Conservation (phyloP, 2,888 invertebrate species). For the Noctua pronuba region DNA sequence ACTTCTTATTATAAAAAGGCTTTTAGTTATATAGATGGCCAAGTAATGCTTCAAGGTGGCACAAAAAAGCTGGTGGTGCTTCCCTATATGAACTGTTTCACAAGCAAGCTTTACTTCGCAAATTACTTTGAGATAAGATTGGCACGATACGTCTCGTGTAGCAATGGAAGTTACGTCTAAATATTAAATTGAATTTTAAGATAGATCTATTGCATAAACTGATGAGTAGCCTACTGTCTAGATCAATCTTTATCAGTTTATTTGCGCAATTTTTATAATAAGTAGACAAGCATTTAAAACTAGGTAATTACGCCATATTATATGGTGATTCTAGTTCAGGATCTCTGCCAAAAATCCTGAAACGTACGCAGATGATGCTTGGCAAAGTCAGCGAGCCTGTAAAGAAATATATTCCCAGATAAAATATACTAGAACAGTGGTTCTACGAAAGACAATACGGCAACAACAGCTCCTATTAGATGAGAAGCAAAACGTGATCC, state of each 20-base stretch:
- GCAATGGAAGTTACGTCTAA: slow-evolving; percentile 49
- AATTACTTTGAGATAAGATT: slow-evolving; percentile 52
- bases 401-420: neutral
- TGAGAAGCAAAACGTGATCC: neutral
- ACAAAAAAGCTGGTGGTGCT: neutral
- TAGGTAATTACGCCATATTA: neutral
- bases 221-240: slow-evolving; percentile 41
- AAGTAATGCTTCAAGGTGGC: neutral
- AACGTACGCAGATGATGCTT: neutral
- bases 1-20: neutral
- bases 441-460: too few relatives aligned
- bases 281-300: neutral
- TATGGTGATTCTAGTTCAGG: neutral
- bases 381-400: neutral
- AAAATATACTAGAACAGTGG: too few relatives aligned
- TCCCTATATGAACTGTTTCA: slow-evolving; percentile 26
- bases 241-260: slow-evolving; percentile 34
- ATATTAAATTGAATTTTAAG: slow-evolving; percentile 40
- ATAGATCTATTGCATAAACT: slow-evolving; percentile 28
- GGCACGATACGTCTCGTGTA: slow-evolving; percentile 41
- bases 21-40: neutral
- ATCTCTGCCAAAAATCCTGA: neutral
- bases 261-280: slow-evolving; percentile 10
- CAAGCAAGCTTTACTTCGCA: slow-evolving; percentile 23
- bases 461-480: neutral